Conservation (phyloP, 1,140 invertebrate genomes). For the Phymastichus coffea region DNA sequence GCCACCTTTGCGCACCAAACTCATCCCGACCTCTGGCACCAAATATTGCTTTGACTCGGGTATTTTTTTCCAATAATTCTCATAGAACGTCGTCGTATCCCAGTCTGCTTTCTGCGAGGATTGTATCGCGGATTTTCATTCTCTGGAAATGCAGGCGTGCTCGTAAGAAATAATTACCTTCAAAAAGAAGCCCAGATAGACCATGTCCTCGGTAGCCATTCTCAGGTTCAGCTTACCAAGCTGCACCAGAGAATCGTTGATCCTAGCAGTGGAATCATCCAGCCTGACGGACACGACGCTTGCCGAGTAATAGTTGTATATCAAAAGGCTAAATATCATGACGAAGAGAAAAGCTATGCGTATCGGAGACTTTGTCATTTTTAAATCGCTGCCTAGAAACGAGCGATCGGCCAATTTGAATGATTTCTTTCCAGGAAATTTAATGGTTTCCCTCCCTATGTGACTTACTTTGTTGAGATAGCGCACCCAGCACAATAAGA, state of each 20-base stretch:
- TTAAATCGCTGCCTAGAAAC: not conserved
- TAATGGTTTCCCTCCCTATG: not conserved
- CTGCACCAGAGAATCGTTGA: conserved; percentile 21
- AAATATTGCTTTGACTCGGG: conserved; percentile 23
- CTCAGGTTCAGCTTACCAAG: conserved; percentile 4
- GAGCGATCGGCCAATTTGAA: not conserved
- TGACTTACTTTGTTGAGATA: conserved; percentile 16
- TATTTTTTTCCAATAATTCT: conserved; percentile 20
- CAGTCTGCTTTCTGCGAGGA: conserved; percentile 22
- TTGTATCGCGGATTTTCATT: too few species aligned
- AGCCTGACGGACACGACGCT: conserved; percentile 21
- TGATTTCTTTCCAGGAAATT: not conserved
- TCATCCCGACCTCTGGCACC: conserved; percentile 16
- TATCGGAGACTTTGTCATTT: too few species aligned
- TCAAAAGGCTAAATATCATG: conserved; percentile 14
- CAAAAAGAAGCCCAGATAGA: conserved; percentile 12
- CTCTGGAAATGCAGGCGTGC: too few species aligned
- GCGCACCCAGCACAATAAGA: not conserved
- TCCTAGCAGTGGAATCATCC: conserved; percentile 11
- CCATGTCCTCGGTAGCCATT: conserved; percentile 11
- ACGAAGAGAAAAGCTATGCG: conserved; percentile 4
- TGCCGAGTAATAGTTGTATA: conserved; percentile 25
- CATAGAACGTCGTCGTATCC: conserved; percentile 22
- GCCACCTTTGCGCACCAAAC: conserved; percentile 18
- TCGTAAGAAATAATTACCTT: too few species aligned